A percentile compares a stretch with the other conserved stretches of the same genome.
Conservation (phyloP, 2,888 invertebrate species). For the Ormia ochracea region DNA sequence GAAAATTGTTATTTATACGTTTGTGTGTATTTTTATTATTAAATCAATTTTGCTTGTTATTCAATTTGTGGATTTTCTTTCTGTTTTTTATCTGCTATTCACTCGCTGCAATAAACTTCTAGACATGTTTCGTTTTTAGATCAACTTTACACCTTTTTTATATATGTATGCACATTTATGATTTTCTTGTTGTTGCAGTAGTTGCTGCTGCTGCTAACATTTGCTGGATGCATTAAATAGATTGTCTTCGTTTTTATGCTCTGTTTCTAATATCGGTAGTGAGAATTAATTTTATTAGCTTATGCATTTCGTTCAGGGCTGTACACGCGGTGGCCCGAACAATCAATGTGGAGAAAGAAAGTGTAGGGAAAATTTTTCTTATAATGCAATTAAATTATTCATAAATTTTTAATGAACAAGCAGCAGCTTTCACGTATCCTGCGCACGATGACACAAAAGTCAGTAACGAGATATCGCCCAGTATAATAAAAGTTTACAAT, state of each 20-base stretch:
- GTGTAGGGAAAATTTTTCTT: too few relatives aligned
- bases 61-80: conserved; percentile 55
- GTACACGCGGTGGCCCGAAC: background rate
- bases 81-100: background rate
- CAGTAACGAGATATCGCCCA: too few relatives aligned
- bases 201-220: conserved; percentile 10
- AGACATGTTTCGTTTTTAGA: conserved; percentile 58
- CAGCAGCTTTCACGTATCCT: too few relatives aligned
- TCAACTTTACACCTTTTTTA: conserved; percentile 61
- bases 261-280: conserved; percentile 42
- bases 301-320: conserved; percentile 21
- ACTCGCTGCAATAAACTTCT: conserved; percentile 40
- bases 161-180: conserved; percentile 50
- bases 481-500: too few relatives aligned
- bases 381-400: too few relatives aligned
- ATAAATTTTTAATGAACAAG: too few relatives aligned
- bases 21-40: conserved; percentile 54
- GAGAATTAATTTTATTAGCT: conserved; percentile 60
- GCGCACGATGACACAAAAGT: too few relatives aligned
- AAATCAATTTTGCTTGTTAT: conserved; percentile 63
- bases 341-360: too few relatives aligned
- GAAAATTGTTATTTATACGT: conserved; percentile 41
- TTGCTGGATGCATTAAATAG: conserved; percentile 52
- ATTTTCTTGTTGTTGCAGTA: conserved; percentile 10
- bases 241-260: conserved; percentile 46